Evolutionary conservation across 2,888 invertebrate genomes (phyloP), one percentile per base, ranked within the genome.

Genomic region (Boloria selene): DNA sequence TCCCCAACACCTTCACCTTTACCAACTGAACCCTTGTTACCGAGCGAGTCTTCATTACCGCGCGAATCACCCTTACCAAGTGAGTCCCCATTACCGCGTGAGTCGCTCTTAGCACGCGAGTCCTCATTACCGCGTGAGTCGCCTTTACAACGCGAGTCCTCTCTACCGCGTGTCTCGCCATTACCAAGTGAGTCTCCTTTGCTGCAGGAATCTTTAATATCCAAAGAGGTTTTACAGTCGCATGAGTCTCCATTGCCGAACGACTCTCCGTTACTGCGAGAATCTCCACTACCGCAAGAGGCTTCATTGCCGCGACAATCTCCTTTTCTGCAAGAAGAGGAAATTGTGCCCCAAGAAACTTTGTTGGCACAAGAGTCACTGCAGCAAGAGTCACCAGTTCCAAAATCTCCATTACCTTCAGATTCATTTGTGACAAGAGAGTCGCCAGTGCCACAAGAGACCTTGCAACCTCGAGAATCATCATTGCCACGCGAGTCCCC

Each of bases 211-310:
- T 77, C 78, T 5, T 72, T 77, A 13, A 47, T 75, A 26, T 67
- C 67, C 68, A 75, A 47, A 26, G 83, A 69, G 76, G 82, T 56
- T 47, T 76, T 22, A 62, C 74, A 58, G 45, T 72, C 66, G 17
- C 62, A 63, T 79, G 85, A 64, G 72, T 74, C 58, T 78, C 69
- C 18, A 67, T 75, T 61, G 42, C 70, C 69, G 22, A 64, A 44
- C 79, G 84, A 62, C 69, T 76, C 56, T 77, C 81, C 3, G 79
- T 0, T 69, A 70, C 6, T 75, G 14, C 49, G 54, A 16, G 69
- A 73, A 22, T 69, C 72, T 79, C 73, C 3, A 73, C 74, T 50
- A 78, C 83, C 61, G 69, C 80, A 58, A 77, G 80, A 54, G 73
- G 74, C 76, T 76, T 79, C 69, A 49, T 53, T 77, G 56, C 75